phyloP scores from a whole-genome alignment of 2,113 vertebrate genomes.

The Eulemur rufifrons region DNA sequence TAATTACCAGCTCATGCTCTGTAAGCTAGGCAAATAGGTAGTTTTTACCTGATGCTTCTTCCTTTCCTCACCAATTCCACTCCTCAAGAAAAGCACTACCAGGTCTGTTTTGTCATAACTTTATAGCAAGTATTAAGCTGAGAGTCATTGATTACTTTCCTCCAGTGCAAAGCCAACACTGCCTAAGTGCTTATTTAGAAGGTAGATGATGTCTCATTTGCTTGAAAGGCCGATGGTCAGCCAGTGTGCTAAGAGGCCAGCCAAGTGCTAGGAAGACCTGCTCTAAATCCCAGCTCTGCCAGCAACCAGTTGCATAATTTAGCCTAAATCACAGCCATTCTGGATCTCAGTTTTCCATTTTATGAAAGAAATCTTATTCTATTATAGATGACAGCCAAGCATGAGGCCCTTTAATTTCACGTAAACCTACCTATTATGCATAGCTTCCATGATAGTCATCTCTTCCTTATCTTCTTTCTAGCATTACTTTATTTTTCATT shows the following conservation, averaged over 20 bases:
- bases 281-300: background rate
- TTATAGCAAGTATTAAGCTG: background rate
- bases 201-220: background rate
- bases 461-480: background rate
- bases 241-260: background rate
- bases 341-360: background rate
- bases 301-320: background rate
- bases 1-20: background rate
- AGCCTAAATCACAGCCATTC: background rate
- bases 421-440: background rate
- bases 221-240: background rate
- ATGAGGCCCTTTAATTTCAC: background rate
- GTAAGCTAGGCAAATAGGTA: background rate
- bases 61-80: background rate
- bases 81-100: background rate
- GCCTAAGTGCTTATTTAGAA: background rate
- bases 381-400: background rate
- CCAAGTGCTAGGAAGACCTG: background rate
- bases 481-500: background rate
- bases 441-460: background rate
- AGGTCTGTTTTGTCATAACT: background rate
- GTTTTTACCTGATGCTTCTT: background rate
- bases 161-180: background rate
- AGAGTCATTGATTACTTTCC: background rate
- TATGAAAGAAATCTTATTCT: background rate